Evolutionary conservation across 2,888 invertebrate species (phyloP), one percentile per base, ranked within the genome.

Genomic region (Xestobium rufovillosum): DNA sequence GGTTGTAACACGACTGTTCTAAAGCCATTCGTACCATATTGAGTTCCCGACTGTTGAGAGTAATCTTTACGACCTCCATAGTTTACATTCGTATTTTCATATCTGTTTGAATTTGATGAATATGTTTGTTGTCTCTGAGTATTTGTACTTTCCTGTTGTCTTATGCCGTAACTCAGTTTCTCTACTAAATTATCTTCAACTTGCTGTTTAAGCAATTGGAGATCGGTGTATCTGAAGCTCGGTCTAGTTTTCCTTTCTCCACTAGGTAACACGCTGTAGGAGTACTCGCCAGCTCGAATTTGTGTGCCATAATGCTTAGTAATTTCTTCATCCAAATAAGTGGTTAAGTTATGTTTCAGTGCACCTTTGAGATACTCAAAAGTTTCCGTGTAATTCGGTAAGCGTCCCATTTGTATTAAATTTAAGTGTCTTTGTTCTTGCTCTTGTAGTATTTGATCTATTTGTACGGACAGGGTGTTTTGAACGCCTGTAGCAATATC

Each of bases 251-350:
- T 51, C 3, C 39, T 39, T 3, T 52, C 44, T 6, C 55, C 54
- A 27, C 38, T 44, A 2, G 52, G 34, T 11, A 53, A 48, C 8
- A 51, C 42, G 19, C 49, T 54, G 31, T 58, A 61, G 43, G 53
- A 51, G 31, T 60, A 55, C 3, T 53, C 53, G 31, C 56, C 53
- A 26, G 50, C 49, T 38, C 51, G 44, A 14, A 53, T 43, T 46
- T 63, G 62, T n/a, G 40, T 50, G 3, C 63, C 63, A 38, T 63
- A 64, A 15, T 56, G 52, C 16, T 47, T 50, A 9, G 50, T 40
- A 13, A 65, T 45, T 40, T 61, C 52, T 15, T 55, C 53, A 25
- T 64, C 52, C n/a, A 65, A 41, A 2, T 50, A 39, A 26, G 46
- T 45, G 3, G 60, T 61, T 10, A 64, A 38, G 38, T 65, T 65